Evolutionary conservation across 2,797 vertebrate genomes (phyloP), one percentile per base, ranked within the genome.

Genomic region (Danio tinwini): DNA sequence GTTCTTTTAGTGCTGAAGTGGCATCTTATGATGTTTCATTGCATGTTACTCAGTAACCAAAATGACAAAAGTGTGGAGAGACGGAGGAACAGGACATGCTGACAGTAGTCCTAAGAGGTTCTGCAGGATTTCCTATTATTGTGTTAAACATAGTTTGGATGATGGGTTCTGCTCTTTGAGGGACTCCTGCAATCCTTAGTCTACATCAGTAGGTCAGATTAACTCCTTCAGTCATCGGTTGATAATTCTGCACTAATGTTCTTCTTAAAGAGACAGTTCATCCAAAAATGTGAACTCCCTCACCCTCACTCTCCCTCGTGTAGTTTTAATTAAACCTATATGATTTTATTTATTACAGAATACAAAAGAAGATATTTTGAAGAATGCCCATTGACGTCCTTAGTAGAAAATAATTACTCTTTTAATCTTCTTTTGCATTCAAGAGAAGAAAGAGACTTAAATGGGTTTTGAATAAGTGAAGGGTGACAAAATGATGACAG

Each of bases 1-100:
- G 14, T 37, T 63, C 5, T n/a, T 72, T 29, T 37, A 0, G 37
- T 62, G 67, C 58, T 62, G 68, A 63, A 29, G 14, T 63, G 19
- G 59, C 61, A 45, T 56, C 14, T 53, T 53, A 6, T 79, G 13
- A 17, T 17, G 44, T 72, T 53, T 72, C 58, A 71, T 72, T 50
- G 53, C 55, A 37, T 52, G 76, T 71, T 73, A 73, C n/a, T 55
- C 42, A 80, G 58, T 80, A 80, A 80, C 77, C 21, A 42, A 53
- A 55, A 64, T 37, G 19, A 16, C 77, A 72, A 50, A 49, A 50
- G 5, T 39, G 47, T 47, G 44, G 59, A 19, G 45, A 44, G 45
- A 62, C 42, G 42, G 59, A 56, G 11, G 11, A 56, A 73, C 49
- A 73, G 69, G 69, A 73, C 53, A 12, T 80, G 77, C 69, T 80